Conservation (phyloP, 2,888 invertebrate genomes). For the Ptychoptera contaminata region DNA sequence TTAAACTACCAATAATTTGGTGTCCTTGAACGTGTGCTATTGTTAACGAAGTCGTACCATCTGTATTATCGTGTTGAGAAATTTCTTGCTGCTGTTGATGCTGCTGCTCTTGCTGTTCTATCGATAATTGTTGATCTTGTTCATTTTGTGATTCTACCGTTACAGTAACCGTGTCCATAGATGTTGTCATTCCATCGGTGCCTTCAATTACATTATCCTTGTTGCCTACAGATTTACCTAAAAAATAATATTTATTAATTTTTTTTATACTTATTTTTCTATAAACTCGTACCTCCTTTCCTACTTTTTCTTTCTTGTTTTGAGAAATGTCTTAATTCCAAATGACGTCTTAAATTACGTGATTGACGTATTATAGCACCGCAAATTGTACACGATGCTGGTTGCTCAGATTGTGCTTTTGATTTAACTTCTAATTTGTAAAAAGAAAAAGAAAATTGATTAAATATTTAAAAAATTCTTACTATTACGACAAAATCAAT, state of each 20-base stretch:
- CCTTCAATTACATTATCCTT: not conserved
- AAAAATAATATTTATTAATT: no score
- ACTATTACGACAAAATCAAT: no score
- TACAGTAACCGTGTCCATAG: conserved; percentile 19
- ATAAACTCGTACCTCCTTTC: conserved; percentile 24
- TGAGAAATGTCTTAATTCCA: conserved; percentile 33
- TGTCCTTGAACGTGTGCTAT: conserved; percentile 32
- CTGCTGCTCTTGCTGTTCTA: conserved; percentile 4
- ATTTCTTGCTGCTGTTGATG: conserved; percentile 19
- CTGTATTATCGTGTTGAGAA: conserved; percentile 29
- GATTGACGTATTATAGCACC: conserved; percentile 42
- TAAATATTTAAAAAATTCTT: no score
- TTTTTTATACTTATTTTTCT: no score
- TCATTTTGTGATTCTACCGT: conserved; percentile 17
- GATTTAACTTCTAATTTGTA: conserved; percentile 7
- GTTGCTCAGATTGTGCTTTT: conserved; percentile 42
- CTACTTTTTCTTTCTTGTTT: conserved; percentile 30
- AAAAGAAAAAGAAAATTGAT: no score
- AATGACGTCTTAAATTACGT: conserved; percentile 39
- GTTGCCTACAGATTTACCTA: no score
- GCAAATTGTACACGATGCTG: conserved; percentile 42
- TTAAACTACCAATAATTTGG: conserved; percentile 30
- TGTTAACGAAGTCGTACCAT: conserved; percentile 28
- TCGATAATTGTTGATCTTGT: conserved; percentile 3
- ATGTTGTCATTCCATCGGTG: conserved; percentile 12